phyloP scores from a whole-genome alignment of 2,113 vertebrate species.

The Elephas maximus region DNA sequence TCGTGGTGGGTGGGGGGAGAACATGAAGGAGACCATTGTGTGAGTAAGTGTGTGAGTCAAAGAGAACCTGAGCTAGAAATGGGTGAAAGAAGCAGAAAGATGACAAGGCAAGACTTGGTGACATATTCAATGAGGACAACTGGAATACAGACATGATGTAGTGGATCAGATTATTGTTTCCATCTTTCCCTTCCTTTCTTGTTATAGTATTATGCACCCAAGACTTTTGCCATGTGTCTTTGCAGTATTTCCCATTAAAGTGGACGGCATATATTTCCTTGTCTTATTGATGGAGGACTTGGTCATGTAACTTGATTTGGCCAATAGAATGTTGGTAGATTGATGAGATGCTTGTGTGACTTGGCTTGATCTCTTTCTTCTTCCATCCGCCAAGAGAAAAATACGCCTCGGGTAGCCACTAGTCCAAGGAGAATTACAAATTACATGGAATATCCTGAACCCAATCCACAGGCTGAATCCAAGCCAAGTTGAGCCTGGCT shows the following conservation, averaged over 20 bases:
- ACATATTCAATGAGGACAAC: rapidly evolving
- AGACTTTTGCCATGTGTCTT: background rate
- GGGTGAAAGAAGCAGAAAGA: background rate
- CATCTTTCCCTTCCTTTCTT: background rate
- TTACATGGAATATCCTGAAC: background rate
- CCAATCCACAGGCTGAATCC: background rate
- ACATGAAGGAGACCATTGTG: background rate
- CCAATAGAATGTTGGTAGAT: background rate
- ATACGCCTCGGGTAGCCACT: background rate
- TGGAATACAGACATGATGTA: background rate
- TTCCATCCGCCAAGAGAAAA: background rate
- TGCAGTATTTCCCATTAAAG: background rate
- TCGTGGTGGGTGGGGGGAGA: no score
- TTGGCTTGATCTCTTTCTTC: constrained; percentile 4
- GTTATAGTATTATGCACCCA: background rate
- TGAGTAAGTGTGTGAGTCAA: background rate
- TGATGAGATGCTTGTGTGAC: background rate
- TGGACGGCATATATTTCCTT: background rate
- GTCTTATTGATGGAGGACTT: background rate
- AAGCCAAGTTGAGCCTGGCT: background rate
- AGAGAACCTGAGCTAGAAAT: background rate
- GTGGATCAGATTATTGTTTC: background rate
- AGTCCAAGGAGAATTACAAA: background rate
- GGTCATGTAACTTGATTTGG: background rate
- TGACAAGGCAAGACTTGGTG: background rate